Evolutionary conservation across 2,888 invertebrate species (phyloP).

Genomic region (Orgyia antiqua): DNA sequence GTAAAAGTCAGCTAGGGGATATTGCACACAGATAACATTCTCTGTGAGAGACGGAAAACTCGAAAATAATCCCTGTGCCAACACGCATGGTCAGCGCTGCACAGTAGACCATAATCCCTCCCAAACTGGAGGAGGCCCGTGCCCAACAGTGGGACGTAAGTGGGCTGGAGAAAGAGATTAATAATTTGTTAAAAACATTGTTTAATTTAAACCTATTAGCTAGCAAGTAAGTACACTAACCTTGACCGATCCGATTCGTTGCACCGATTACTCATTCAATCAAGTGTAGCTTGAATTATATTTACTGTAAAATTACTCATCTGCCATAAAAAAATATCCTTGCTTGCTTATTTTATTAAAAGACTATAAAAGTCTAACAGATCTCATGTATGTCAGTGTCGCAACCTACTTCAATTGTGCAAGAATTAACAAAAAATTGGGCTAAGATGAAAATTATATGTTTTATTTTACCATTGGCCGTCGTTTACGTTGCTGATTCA

Average conservation of each 20-base stretch:
- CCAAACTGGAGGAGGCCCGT: too few species aligned
- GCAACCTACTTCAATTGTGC: slow-evolving; percentile 66
- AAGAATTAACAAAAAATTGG: slow-evolving; percentile 46
- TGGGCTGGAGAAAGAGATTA: too few species aligned
- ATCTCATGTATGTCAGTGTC: slow-evolving; percentile 74
- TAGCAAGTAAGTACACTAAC: slow-evolving; percentile 18
- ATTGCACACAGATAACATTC: too few species aligned
- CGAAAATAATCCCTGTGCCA: too few species aligned
- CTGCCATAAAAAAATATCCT: slow-evolving; percentile 55
- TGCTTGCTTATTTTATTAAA: slow-evolving; percentile 47
- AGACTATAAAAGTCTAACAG: slow-evolving; percentile 59
- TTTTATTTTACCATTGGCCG: slow-evolving; percentile 43
- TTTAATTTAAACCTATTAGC: background rate
- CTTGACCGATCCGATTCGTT: slow-evolving; percentile 57
- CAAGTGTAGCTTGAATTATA: slow-evolving; percentile 50
- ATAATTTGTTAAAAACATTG: background rate
- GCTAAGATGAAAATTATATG: slow-evolving; percentile 47
- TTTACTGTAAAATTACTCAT: slow-evolving; percentile 37
- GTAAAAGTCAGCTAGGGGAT: too few species aligned
- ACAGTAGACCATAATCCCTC: too few species aligned
- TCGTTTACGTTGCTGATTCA: slow-evolving; percentile 43
- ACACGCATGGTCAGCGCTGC: too few species aligned
- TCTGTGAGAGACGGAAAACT: too few species aligned
- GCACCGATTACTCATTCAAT: slow-evolving; percentile 48
- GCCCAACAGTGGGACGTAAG: too few species aligned